A percentile compares a stretch with the other conserved stretches of the same genome.
phyloP scores from a whole-genome alignment of 2,888 invertebrate species.

The Abrostola triplasia region DNA sequence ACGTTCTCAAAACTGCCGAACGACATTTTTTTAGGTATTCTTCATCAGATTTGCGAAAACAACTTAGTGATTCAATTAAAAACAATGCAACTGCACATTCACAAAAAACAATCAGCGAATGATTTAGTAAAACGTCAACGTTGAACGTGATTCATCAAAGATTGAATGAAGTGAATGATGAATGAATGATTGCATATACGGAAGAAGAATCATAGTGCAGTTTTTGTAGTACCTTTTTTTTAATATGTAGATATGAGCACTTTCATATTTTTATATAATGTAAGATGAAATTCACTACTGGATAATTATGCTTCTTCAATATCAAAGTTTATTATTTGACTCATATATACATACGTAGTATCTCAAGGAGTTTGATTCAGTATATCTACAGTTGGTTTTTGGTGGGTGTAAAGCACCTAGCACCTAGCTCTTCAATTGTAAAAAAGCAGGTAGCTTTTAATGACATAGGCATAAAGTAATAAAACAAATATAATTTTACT shows the following conservation, averaged over 20 bases:
- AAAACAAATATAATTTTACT: too few relatives aligned
- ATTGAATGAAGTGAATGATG: not conserved
- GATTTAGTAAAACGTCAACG: slow-evolving; percentile 37
- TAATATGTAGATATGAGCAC: not conserved
- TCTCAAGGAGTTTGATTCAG: too few relatives aligned
- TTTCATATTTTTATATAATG: not conserved
- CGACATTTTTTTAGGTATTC: slow-evolving; percentile 68
- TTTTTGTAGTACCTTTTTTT: not conserved
- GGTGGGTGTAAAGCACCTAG: too few relatives aligned
- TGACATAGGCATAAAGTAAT: too few relatives aligned
- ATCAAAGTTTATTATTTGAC: too few relatives aligned
- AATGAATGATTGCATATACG: too few relatives aligned
- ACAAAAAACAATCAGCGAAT: slow-evolving; percentile 48
- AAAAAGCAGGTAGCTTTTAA: too few relatives aligned
- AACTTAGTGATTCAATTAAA: slow-evolving; percentile 41
- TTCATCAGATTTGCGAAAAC: slow-evolving; percentile 62
- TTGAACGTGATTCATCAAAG: slow-evolving; percentile 56
- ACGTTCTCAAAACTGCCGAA: slow-evolving; percentile 78
- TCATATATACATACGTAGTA: too few relatives aligned
- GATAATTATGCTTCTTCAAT: too few relatives aligned
- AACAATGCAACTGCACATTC: slow-evolving; percentile 60
- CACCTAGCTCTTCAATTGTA: too few relatives aligned
- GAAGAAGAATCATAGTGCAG: not conserved
- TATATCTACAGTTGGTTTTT: too few relatives aligned
- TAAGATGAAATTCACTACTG: not conserved